Base-by-base conservation (phyloP, 2,113 vertebrate species). In the Melanerpes formicivorus region DNA sequence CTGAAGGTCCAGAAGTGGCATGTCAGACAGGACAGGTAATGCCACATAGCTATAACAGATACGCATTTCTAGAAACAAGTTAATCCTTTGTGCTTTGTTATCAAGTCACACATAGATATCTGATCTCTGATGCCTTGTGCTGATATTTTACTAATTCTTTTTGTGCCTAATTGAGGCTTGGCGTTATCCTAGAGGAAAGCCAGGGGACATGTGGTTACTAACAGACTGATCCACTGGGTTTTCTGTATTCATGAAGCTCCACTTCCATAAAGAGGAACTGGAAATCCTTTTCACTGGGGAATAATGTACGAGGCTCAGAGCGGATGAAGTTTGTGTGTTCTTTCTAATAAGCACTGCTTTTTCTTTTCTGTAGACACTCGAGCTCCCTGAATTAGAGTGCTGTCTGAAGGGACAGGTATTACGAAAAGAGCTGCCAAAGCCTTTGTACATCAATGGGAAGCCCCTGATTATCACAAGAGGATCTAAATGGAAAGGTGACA, bases 401-500 rank as follows among this genome's bases (percentile, higher is more conserved):
- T 86, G 93, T 93, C 95, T 90, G 84, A 88, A 95, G 95, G 93
- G 85, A 95, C 83, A 91, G 84, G 87, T 90, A 90, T 88, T 90
- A 93, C 82, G 87, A 92, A 93, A 94, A 91, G 88, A 84, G 54
- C 83, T 91, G 80, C 70, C 85, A 91, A 86, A 92, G 78, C 56
- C 84, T 92, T 90, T 90, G 59, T 87, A 66, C 93, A 78, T 77
- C 79, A 75, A 65, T 85, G 72, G 84, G 89, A 89, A 92, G 81
- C 64, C 75, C 69, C 64, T 88, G 87, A 80, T 90, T 96, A 83
- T 92, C 84, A 82, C 75, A 89, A 81, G 79, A 89, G 42, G 54
- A 92, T 92, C 91, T 94, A 87, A 95, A 82, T 77, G 37, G 66
- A 87, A 96, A 93, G 95, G 81, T 96, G 95, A 95, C 91, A 89